Conservation (phyloP, 2,797 vertebrate species). For the Sebastolobus altivelis region DNA sequence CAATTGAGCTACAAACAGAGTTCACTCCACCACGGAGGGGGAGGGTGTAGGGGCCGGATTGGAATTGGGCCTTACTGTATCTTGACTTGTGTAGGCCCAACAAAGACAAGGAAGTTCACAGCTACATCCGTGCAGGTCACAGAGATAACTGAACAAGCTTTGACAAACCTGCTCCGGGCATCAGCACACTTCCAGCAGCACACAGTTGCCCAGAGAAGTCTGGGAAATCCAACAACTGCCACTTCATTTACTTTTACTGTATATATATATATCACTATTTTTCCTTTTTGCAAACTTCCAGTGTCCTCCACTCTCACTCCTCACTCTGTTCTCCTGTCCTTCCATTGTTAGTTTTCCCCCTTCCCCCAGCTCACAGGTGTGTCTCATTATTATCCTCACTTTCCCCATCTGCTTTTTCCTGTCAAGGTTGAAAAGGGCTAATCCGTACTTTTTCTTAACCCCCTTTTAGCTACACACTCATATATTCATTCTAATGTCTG, state of each 20-base stretch:
- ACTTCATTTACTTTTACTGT: background rate
- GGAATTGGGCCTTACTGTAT: background rate
- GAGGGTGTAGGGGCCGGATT: too few relatives aligned
- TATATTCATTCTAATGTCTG: background rate
- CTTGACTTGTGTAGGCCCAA: background rate
- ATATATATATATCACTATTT: background rate
- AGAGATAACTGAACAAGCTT: background rate
- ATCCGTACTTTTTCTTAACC: background rate
- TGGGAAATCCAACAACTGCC: background rate
- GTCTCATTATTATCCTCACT: background rate
- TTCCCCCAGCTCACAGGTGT: background rate
- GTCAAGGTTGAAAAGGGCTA: background rate
- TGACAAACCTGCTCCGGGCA: background rate
- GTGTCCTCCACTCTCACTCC: too few relatives aligned
- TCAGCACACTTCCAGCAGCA: background rate
- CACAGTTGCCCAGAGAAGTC: background rate
- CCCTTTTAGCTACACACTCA: background rate
- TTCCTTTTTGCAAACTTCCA: background rate
- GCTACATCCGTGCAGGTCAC: background rate
- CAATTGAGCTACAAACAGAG: too few relatives aligned
- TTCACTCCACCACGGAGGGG: too few relatives aligned
- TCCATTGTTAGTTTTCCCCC: background rate
- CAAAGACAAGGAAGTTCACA: background rate
- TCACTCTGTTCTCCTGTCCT: background rate
- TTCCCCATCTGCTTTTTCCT: background rate